A percentile compares a stretch with the other conserved stretches of the same genome.
These are phyloP conservation scores for Atherinomorus stipes DNA, from an alignment of 2,113 vertebrate species.

Conservation along the genomic window DNA sequence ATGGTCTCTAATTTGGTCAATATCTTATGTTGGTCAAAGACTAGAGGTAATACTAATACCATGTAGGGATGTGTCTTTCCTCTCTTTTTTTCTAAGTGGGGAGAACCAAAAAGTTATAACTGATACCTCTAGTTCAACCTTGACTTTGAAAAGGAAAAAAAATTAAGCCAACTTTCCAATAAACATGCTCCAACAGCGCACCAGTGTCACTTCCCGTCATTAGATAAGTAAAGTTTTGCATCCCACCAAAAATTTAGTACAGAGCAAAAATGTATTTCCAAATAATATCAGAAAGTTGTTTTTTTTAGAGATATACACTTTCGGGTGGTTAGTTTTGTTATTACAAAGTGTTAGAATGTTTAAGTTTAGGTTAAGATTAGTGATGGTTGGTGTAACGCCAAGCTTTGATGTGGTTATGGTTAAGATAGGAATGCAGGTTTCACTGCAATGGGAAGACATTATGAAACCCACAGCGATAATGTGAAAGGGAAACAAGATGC, in stretches of 20 bases:
- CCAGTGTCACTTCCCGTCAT: not conserved
- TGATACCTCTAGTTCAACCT: constrained; percentile 1
- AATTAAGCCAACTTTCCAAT: not conserved
- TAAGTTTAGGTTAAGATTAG: constrained; percentile 17
- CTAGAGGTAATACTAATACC: not conserved
- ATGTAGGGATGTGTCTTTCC: not conserved
- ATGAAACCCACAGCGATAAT: not conserved
- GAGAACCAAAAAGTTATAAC: not conserved
- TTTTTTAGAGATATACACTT: constrained; percentile 3
- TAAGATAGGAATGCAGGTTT: constrained; percentile 11
- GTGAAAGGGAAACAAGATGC: not conserved
- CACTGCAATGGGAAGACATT: constrained; percentile 2
- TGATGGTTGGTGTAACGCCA: not conserved
- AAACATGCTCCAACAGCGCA: not conserved
- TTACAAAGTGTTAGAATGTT: constrained; percentile 1
- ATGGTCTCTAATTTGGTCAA: not conserved
- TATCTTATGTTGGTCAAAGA: not conserved
- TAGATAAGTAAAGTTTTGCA: not conserved
- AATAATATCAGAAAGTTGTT: constrained; percentile 17
- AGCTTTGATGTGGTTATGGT: constrained; percentile 27
- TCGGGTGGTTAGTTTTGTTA: constrained; percentile 11
- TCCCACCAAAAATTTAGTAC: not conserved
- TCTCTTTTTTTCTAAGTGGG: not conserved
- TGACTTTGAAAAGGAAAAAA: constrained; percentile 8
- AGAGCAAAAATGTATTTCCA: constrained; percentile 5